Percentiles rank a stretch among this genome's conserved stretches.
phyloP scores from a whole-genome alignment of 2,113 vertebrate genomes.

The Poicephalus meyeri region DNA sequence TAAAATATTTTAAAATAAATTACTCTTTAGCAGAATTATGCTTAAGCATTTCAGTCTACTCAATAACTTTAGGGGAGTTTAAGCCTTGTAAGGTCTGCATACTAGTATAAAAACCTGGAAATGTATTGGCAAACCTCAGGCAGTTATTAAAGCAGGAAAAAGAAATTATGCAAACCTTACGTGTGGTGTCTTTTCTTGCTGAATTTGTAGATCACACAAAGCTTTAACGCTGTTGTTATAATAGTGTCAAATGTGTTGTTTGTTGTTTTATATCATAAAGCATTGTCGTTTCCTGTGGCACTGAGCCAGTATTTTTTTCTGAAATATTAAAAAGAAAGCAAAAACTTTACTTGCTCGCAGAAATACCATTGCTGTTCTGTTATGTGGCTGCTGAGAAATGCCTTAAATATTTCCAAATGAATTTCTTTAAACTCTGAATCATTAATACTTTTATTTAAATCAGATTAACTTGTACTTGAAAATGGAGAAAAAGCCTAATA shows the following conservation, averaged over 20 bases:
- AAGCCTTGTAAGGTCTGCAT: background rate
- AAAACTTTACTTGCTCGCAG: background rate
- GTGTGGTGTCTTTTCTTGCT: background rate
- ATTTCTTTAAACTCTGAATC: constrained; percentile 4
- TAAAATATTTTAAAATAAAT: background rate
- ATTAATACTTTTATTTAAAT: constrained; percentile 21
- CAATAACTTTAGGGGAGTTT: background rate
- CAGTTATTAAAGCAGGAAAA: background rate
- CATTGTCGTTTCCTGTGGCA: background rate
- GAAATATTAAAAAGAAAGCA: background rate
- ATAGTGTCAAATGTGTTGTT: background rate
- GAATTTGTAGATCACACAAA: background rate
- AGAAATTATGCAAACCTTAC: background rate
- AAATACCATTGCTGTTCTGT: background rate
- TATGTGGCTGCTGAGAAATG: background rate
- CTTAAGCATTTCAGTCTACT: background rate
- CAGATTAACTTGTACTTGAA: constrained; percentile 99
- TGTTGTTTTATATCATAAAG: background rate
- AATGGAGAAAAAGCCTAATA: constrained; percentile 99
- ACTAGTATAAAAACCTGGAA: background rate
- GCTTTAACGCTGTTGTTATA: background rate
- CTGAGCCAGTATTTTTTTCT: background rate
- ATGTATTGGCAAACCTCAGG: background rate
- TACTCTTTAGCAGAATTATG: background rate
- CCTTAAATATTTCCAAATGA: background rate